Evolutionary conservation across 35 echinoderm and acorn worm species (phyloP).

Genomic region (Lytechinus pictus): DNA sequence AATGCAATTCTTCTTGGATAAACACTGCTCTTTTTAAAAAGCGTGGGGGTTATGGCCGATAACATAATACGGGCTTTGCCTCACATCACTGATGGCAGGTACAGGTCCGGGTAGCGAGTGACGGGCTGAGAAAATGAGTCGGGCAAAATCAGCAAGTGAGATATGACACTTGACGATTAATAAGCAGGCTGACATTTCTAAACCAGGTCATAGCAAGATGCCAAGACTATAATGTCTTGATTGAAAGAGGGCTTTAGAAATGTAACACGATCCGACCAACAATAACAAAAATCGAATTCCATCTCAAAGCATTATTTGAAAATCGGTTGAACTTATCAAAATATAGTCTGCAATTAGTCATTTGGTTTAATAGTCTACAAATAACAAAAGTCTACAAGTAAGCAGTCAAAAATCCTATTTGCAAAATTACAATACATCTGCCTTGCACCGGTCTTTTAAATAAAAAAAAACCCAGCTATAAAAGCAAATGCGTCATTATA

Average conservation of each 20-base stretch:
- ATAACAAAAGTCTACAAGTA: too few species aligned
- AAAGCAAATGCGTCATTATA: too few species aligned
- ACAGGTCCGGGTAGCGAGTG: neutral
- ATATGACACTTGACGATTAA: neutral
- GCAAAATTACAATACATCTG: too few species aligned
- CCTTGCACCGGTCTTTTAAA: too few species aligned
- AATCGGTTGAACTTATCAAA: too few species aligned
- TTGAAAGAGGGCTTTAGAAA: neutral
- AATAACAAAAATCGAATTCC: neutral
- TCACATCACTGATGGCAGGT: neutral
- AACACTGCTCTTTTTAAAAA: conserved; percentile 21
- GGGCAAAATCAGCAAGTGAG: conserved; percentile 29
- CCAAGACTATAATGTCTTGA: neutral
- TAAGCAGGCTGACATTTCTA: neutral
- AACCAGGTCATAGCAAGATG: neutral
- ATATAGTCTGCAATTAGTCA: too few species aligned
- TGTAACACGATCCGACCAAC: neutral
- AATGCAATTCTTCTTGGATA: conserved; percentile 56
- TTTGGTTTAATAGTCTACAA: too few species aligned
- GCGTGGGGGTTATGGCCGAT: conserved; percentile 33
- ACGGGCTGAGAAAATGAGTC: conserved; percentile 36
- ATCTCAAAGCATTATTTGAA: neutral
- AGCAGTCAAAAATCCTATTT: too few species aligned
- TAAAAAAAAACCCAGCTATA: too few species aligned
- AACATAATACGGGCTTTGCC: conserved; percentile 28